Conservation (phyloP, 30 jellyfish, hydroid and myxozoan species). For the Rhopilema esculentum region DNA sequence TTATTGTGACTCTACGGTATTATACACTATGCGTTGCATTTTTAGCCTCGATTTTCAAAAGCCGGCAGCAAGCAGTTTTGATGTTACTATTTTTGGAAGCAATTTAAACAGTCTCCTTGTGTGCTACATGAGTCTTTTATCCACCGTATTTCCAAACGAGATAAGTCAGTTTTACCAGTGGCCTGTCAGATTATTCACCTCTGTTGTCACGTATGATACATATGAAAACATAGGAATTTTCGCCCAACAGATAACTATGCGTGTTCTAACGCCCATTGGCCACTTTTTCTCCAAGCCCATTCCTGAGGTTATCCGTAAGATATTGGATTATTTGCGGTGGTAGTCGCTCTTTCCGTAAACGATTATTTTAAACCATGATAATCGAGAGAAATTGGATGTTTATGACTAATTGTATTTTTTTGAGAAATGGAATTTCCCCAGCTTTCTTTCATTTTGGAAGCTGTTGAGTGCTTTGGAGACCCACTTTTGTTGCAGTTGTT, state of each 20-base stretch:
- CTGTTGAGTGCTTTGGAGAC: neutral
- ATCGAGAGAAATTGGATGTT: conserved; percentile 7
- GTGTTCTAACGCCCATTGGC: conserved; percentile 3
- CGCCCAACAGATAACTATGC: neutral
- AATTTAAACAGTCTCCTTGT: neutral
- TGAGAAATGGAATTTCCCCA: conserved; percentile 7
- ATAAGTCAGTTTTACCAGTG: neutral
- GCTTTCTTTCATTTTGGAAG: neutral
- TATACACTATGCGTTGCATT: no score
- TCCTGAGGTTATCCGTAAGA: conserved; percentile 15
- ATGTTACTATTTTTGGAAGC: neutral
- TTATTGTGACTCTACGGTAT: no score
- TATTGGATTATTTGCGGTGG: conserved; percentile 28
- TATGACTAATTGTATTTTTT: conserved; percentile 15
- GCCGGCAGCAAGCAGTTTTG: no score
- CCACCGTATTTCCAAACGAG: neutral
- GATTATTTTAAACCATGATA: conserved; percentile 19
- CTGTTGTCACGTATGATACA: neutral
- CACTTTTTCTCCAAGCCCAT: neutral
- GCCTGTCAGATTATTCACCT: neutral
- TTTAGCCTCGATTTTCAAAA: no score
- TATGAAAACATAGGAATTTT: conserved; percentile 4
- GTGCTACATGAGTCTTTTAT: neutral
- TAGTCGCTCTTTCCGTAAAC: neutral
- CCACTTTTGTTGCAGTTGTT: conserved; percentile 2